Conservation (phyloP, 2,888 invertebrate species). For the Fissipunctia ypsillon region DNA sequence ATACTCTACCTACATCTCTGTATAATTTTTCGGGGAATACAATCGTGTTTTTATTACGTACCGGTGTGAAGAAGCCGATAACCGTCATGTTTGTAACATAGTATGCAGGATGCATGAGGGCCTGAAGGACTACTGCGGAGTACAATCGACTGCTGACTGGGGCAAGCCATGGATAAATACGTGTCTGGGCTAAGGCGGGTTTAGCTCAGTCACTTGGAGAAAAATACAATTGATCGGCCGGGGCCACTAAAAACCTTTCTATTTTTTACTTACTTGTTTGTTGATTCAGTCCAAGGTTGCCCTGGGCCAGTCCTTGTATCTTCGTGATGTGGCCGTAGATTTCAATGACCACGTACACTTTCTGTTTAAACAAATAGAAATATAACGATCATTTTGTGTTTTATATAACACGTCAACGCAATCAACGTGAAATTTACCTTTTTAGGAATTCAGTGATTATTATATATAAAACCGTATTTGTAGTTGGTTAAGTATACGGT, state of each 20-base stretch:
- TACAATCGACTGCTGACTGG: background rate
- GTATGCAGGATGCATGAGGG: background rate
- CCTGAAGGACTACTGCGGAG: slow-evolving; percentile 4
- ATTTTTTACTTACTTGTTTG: slow-evolving; percentile 66
- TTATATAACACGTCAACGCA: background rate
- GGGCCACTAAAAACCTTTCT: background rate
- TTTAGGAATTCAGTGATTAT: slow-evolving; percentile 1
- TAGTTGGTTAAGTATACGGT: background rate
- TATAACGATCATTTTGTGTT: slow-evolving; percentile 28
- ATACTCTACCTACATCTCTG: background rate
- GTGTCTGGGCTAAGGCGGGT: background rate
- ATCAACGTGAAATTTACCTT: slow-evolving; percentile 36
- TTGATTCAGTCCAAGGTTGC: slow-evolving; percentile 71
- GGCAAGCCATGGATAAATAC: background rate
- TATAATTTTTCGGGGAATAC: background rate
- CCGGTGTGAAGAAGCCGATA: background rate
- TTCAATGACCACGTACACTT: slow-evolving; percentile 96
- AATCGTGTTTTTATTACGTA: background rate
- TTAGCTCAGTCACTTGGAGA: background rate
- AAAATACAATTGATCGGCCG: background rate
- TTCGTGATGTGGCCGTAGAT: slow-evolving; percentile 94
- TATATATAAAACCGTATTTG: background rate
- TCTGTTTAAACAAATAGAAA: slow-evolving; percentile 84
- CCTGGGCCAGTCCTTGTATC: slow-evolving; percentile 92
- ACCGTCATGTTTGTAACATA: background rate